A percentile compares a stretch with the other conserved stretches of the same genome.
Conservation (phyloP, 2,888 invertebrate genomes). For the Myopa testacea region DNA sequence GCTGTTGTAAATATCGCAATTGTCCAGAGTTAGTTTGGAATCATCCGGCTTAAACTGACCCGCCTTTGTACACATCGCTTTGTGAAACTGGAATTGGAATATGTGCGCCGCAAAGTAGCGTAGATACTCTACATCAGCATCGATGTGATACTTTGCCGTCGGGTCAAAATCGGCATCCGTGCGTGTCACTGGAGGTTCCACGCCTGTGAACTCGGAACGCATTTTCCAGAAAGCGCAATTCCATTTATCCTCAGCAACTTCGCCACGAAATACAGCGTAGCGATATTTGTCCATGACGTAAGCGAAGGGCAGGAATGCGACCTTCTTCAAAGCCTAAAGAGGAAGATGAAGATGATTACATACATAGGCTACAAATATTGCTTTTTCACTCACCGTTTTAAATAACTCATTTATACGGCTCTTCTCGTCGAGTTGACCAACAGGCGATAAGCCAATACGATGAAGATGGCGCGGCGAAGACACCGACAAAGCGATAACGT, state of each 20-base stretch:
- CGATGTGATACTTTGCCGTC: constrained; percentile 81
- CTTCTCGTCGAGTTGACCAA: constrained; percentile 73
- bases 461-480: constrained; percentile 78
- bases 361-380: neutral
- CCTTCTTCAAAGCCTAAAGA: constrained; percentile 71
- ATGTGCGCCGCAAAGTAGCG: constrained; percentile 83
- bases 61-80: constrained; percentile 78
- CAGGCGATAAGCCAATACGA: constrained; percentile 74
- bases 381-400: constrained; percentile 51
- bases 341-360: neutral
- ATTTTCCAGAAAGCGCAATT: constrained; percentile 78
- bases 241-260: constrained; percentile 71
- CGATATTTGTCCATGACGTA: constrained; percentile 79
- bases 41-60: constrained; percentile 81
- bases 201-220: constrained; percentile 73
- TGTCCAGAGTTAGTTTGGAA: constrained; percentile 76
- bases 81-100: constrained; percentile 83
- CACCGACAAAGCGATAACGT: constrained; percentile 77
- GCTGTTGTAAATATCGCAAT: constrained; percentile 88
- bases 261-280: constrained; percentile 76
- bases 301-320: constrained; percentile 78
- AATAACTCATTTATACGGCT: constrained; percentile 78
- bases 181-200: constrained; percentile 75
- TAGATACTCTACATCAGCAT: constrained; percentile 75
- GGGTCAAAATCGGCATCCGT: constrained; percentile 79